Conservation (phyloP, 1,140 invertebrate genomes). For the Rhyacophila brunnea region DNA sequence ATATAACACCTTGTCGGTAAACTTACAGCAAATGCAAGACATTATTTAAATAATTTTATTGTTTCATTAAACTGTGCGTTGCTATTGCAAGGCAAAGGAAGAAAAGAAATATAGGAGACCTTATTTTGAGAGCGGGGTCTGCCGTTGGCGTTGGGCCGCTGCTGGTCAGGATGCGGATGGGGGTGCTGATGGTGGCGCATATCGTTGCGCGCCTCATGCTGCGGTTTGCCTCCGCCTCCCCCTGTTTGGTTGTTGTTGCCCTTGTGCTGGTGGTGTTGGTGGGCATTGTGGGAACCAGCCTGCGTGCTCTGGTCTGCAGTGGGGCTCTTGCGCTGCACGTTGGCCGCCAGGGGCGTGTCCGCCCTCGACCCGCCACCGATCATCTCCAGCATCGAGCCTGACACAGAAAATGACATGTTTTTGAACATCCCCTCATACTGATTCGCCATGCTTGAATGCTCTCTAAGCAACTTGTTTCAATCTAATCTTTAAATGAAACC, state of each 20-base stretch:
- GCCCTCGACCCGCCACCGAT: constrained; percentile 74
- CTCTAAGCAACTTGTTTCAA: too few relatives aligned
- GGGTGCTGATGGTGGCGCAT: constrained; percentile 15
- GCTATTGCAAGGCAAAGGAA: not conserved
- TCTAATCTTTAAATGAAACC: too few relatives aligned
- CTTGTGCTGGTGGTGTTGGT: constrained; percentile 19
- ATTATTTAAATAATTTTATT: not conserved
- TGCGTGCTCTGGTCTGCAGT: constrained; percentile 82
- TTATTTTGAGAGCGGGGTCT: constrained; percentile 31
- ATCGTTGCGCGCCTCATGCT: constrained; percentile 12
- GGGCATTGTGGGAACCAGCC: constrained; percentile 40
- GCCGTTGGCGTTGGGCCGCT: not conserved
- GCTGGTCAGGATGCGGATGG: constrained; percentile 1
- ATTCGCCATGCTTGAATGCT: too few relatives aligned
- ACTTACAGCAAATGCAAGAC: not conserved
- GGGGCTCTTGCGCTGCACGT: constrained; percentile 68
- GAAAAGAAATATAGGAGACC: too few relatives aligned
- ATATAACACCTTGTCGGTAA: too few relatives aligned
- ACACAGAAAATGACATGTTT: not conserved
- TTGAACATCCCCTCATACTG: too few relatives aligned
- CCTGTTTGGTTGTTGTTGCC: constrained; percentile 5
- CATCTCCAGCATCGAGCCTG: constrained; percentile 71
- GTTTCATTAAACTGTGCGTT: not conserved
- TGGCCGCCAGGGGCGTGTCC: constrained; percentile 64
- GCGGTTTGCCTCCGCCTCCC: not conserved